Conservation (phyloP, 2,888 invertebrate species). For the Rhagonycha lutea region DNA sequence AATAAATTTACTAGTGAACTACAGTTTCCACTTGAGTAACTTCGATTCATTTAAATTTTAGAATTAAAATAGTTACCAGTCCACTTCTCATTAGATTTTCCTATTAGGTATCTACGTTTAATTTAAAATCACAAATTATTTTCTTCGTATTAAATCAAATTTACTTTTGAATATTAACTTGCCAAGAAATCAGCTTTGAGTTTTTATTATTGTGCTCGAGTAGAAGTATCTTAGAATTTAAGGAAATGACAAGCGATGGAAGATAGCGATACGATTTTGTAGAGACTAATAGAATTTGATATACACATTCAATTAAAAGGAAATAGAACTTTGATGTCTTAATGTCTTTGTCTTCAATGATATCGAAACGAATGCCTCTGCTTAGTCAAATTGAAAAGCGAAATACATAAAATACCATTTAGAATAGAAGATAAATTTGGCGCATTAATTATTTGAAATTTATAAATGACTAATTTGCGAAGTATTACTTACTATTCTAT, state of each 20-base stretch:
- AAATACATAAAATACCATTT: slow-evolving; percentile 15
- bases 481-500: background rate
- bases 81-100: background rate
- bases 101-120: background rate
- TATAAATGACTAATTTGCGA: background rate
- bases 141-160: background rate
- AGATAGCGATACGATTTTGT: slow-evolving; percentile 19
- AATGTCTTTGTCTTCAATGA: slow-evolving; percentile 16
- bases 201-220: background rate
- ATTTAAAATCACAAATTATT: background rate
- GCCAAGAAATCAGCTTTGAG: background rate
- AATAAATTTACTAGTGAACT: background rate
- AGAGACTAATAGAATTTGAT: slow-evolving; percentile 24
- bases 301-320: slow-evolving; percentile 32
- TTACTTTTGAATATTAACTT: background rate
- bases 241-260: slow-evolving; percentile 18
- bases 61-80: background rate
- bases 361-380: slow-evolving; percentile 16
- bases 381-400: slow-evolving; percentile 10
- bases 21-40: background rate
- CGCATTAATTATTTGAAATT: background rate
- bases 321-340: slow-evolving; percentile 32
- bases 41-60: background rate
- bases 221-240: slow-evolving; percentile 1
- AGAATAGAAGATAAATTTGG: slow-evolving; percentile 9